Conservation (phyloP, 2,797 vertebrate species). For the Falco berigora region DNA sequence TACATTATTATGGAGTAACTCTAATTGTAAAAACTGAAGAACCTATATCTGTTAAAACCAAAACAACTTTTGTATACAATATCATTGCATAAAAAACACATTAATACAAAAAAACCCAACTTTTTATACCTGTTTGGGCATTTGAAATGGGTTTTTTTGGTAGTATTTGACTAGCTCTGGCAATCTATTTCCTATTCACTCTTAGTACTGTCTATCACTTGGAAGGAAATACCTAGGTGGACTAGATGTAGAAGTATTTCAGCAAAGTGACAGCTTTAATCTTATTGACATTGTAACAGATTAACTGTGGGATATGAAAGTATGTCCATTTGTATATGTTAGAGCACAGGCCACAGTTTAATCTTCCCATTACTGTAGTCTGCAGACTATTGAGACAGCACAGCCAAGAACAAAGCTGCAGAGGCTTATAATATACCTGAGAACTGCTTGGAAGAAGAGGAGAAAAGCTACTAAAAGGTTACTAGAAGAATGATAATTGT, state of each 20-base stretch:
- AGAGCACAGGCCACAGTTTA: not conserved
- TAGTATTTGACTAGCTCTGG: not conserved
- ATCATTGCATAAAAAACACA: not conserved
- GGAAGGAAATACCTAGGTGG: not conserved
- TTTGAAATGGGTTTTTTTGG: accelerated
- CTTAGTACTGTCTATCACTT: not conserved
- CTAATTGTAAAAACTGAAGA: not conserved
- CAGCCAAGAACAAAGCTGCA: not conserved
- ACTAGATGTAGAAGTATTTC: not conserved
- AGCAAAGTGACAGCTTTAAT: not conserved
- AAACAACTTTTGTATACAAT: not conserved
- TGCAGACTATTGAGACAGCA: not conserved
- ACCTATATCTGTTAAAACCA: not conserved
- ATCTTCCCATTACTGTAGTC: not conserved
- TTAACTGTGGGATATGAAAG: not conserved
- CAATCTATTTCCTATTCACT: not conserved
- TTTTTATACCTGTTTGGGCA: not conserved
- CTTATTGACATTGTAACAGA: not conserved
- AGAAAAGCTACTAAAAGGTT: not conserved
- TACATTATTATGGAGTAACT: not conserved
- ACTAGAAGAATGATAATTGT: not conserved
- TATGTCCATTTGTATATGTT: not conserved
- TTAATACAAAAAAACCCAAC: not conserved
- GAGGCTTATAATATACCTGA: not conserved
- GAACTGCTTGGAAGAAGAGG: not conserved